Conservation (phyloP, 1,140 invertebrate genomes). For the Nasonia giraulti region DNA sequence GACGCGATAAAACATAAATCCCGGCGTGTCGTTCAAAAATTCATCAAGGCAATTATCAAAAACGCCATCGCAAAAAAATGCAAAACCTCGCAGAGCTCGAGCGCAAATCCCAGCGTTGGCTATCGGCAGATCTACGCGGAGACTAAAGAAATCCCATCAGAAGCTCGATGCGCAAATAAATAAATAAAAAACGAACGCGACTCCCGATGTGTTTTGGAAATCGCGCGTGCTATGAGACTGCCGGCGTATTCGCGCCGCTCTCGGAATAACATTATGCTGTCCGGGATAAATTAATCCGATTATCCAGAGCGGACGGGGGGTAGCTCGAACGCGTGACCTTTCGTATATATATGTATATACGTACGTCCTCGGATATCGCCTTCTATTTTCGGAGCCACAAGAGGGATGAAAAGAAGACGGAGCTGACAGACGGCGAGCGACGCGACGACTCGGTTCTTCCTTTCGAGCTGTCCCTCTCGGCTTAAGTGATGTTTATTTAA, state of each 20-base stretch:
- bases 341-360: not conserved
- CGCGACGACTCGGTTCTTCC: conserved; percentile 16
- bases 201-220: conserved; percentile 11
- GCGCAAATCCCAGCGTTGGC: conserved; percentile 12
- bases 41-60: conserved; percentile 6
- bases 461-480: conserved; percentile 33
- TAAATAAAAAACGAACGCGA: not conserved
- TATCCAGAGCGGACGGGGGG: conserved; percentile 9
- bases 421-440: conserved; percentile 31
- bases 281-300: conserved; percentile 46
- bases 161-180: not conserved
- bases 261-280: conserved; percentile 38
- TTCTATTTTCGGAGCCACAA: conserved; percentile 30
- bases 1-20: too few species aligned
- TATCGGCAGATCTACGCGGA: not conserved
- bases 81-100: not conserved
- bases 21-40: conserved; percentile 7
- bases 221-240: not conserved
- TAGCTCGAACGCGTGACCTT: not conserved
- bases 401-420: conserved; percentile 37
- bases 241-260: not conserved
- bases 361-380: conserved; percentile 9
- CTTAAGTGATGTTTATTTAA: conserved; percentile 48
- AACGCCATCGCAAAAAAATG: conserved; percentile 1
- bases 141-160: conserved; percentile 29